Evolutionary conservation across 2,113 vertebrate genomes (phyloP).

Genomic region (Neogale vison): DNA sequence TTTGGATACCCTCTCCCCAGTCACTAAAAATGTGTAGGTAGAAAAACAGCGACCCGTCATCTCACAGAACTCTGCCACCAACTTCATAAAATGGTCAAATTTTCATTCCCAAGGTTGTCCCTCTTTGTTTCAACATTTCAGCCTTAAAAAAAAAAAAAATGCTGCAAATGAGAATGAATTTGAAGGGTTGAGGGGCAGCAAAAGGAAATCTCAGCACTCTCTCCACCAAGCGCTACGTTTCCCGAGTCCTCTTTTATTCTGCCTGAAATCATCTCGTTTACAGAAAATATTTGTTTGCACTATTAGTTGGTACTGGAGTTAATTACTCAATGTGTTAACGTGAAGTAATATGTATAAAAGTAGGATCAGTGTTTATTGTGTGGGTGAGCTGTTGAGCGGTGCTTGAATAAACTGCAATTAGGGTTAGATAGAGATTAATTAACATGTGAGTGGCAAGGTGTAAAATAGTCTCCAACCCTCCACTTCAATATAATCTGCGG

Average conservation of each 20-base stretch:
- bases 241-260: constrained; percentile 84
- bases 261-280: constrained; percentile 87
- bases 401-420: constrained; percentile 95
- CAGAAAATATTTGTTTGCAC: constrained; percentile 90
- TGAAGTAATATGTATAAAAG: constrained; percentile 91
- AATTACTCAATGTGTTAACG: constrained; percentile 91
- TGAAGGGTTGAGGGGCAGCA: constrained; percentile 41
- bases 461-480: constrained; percentile 89
- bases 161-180: not conserved
- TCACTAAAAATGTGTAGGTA: not conserved
- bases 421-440: constrained; percentile 92
- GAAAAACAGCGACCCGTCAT: not conserved
- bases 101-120: not conserved
- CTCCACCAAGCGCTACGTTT: constrained; percentile 19
- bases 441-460: constrained; percentile 92
- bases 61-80: not conserved
- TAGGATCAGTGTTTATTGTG: constrained; percentile 95
- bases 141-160: not conserved
- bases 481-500: constrained; percentile 87
- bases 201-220: constrained; percentile 69
- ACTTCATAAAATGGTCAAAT: not conserved
- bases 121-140: not conserved
- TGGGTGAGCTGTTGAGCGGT: constrained; percentile 91
- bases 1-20: not conserved
- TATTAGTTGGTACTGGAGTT: constrained; percentile 90